phyloP scores from a whole-genome alignment of 2,797 vertebrate genomes.

The Chaetodon trifasciatus region DNA sequence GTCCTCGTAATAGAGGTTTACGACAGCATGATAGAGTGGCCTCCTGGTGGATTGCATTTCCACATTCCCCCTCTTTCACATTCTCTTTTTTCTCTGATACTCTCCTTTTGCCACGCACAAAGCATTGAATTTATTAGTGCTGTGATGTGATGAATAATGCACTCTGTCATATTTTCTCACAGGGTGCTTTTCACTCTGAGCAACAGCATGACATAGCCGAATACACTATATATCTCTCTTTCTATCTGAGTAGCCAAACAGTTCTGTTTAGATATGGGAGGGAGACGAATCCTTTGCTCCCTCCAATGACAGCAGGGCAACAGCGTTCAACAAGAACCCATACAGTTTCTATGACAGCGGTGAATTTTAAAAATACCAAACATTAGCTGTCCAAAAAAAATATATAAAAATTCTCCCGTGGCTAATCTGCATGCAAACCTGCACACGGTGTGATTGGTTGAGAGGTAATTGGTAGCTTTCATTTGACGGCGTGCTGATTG shows the following conservation, averaged over 20 bases:
- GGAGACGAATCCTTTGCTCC: slow-evolving; percentile 19
- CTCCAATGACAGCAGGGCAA: neutral
- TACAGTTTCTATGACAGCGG: slow-evolving; percentile 20
- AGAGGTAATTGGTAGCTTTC: slow-evolving; percentile 70
- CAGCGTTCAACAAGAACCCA: slow-evolving; percentile 2
- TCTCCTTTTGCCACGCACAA: slow-evolving; percentile 48
- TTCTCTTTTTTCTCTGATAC: slow-evolving; percentile 1
- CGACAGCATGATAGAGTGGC: slow-evolving; percentile 75
- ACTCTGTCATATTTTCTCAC: slow-evolving; percentile 57
- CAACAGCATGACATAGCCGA: slow-evolving; percentile 64
- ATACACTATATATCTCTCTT: slow-evolving; percentile 54
- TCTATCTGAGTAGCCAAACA: slow-evolving; percentile 37
- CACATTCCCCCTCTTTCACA: slow-evolving; percentile 33
- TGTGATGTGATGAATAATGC: slow-evolving; percentile 75
- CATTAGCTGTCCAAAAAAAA: slow-evolving; percentile 6
- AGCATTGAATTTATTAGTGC: slow-evolving; percentile 72
- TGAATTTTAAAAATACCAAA: neutral
- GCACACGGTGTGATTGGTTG: slow-evolving; percentile 63
- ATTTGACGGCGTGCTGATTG: slow-evolving; percentile 70
- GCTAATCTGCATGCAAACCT: slow-evolving; percentile 59
- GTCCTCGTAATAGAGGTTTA: slow-evolving; percentile 73
- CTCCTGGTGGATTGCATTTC: slow-evolving; percentile 62
- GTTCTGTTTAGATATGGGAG: slow-evolving; percentile 27
- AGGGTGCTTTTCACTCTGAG: slow-evolving; percentile 66
- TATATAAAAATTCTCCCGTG: neutral